Evolutionary conservation across 2,113 vertebrate species (phyloP), one percentile per base, ranked within the genome.

Genomic region (Sterna hirundo): DNA sequence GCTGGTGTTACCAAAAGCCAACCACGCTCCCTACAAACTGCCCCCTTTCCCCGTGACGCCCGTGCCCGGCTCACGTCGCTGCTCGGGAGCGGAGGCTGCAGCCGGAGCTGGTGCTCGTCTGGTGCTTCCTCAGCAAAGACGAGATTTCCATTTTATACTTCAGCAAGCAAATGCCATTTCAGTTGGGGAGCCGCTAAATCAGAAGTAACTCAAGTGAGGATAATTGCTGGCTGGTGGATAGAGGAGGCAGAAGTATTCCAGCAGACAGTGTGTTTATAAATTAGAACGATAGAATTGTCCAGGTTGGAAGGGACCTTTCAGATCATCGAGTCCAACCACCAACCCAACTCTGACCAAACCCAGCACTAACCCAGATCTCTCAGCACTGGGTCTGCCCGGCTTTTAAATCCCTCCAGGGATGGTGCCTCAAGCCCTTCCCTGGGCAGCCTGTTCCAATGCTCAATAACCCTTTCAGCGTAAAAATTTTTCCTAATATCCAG

Each of bases 201-300:
- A 85, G 47, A 42, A 95, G 66, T 1, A 92, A 64, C 44, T 95
- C 72, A 68, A 92, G 83, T 51, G 83, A 89, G 84, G 91, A 84
- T 81, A 95, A 88, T 78, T 60, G 64, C 72, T 95, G 83, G 80
- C 62, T 83, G 86, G 77, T 46, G 75, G 88, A 74, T 0, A 42
- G 64, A 55, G 29, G 51, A 86, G 77, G 83, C 69, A 88, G 74
- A 91, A 7, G 38, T 9, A 1, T 47, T 70, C 23, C 83, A 61
- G 85, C 79, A 88, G 66, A 66, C 47, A n/a, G 47, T 3, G 42
- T 32, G 5, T 30, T 55, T 40, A 44, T 27, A 90, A 83, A 49
- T 49, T 22, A 49, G 47, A 49, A 22, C 21, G 11, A 22, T 6
- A 22, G 47, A 49, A 22, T 49, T 12, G 47, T 5, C 47, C 21